These are phyloP conservation scores for Euura saliciscinereae DNA, from an alignment of 1,140 invertebrate genomes.

Conservation along the genomic window DNA sequence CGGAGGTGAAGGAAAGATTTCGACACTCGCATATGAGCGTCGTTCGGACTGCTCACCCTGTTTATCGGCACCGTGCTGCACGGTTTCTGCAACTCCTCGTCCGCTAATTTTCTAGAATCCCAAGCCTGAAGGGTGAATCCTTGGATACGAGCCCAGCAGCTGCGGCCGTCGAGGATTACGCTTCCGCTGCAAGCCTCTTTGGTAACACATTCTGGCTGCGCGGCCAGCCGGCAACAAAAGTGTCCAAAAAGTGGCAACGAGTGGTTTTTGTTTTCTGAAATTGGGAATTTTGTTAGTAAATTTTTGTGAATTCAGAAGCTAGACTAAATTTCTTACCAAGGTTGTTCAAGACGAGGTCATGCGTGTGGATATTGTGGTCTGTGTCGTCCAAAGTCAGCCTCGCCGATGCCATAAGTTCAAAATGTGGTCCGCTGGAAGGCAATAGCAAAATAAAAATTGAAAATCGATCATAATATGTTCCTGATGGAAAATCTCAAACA, in stretches of 20 bases:
- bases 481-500: too few relatives aligned
- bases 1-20: constrained; percentile 24
- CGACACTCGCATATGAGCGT: not conserved
- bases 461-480: too few relatives aligned
- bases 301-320: not conserved
- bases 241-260: constrained; percentile 75
- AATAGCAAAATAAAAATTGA: constrained; percentile 11
- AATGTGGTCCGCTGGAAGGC: constrained; percentile 67
- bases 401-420: constrained; percentile 72
- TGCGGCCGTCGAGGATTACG: constrained; percentile 57
- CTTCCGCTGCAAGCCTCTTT: constrained; percentile 63
- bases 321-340: constrained; percentile 45
- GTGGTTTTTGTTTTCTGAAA: constrained; percentile 60
- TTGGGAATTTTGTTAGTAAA: constrained; percentile 17
- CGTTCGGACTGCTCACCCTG: constrained; percentile 39
- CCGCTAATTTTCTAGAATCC: constrained; percentile 55
- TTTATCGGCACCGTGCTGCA: constrained; percentile 45
- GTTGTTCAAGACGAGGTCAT: constrained; percentile 61
- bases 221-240: constrained; percentile 75
- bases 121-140: constrained; percentile 49
- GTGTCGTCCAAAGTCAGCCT: constrained; percentile 67
- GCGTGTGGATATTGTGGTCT: constrained; percentile 62
- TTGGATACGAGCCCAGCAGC: constrained; percentile 48
- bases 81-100: constrained; percentile 48
- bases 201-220: constrained; percentile 68